Base-by-base conservation (phyloP, 2,888 invertebrate genomes). In the Nebria salina region DNA sequence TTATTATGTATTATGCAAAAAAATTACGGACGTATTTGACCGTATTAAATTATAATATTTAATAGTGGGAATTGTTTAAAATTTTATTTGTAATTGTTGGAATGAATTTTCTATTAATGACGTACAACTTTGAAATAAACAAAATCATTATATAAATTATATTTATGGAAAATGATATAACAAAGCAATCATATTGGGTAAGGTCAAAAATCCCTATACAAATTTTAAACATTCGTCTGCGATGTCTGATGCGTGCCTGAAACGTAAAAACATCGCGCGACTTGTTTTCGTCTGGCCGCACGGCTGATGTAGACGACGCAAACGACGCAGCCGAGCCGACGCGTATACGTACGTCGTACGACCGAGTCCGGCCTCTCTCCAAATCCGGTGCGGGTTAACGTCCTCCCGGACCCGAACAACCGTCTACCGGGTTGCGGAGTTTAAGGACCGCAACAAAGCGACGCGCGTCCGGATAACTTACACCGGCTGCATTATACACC, bases 401-500 rank as follows among this genome's bases (percentile, higher is more conserved):
- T 83, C 84, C 84, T 84, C 79, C 70, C 78, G 80, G 75, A 83
- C 81, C 79, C 74, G 82, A 54, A 54, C 54, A 54, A 54, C 54
- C 54, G 85, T 84, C 85, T 84, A 84, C 84, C 85, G 84, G 84
- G 85, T 84, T 84, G 83, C 84, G 86, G 86, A 84, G 85, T 85
- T 85, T 86, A 86, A 86, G 85, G 85, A 85, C 86, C 85, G 84
- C 83, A 82, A 81, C 84, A 83, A 83, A 83, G 84, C 84, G 84
- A 83, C 84, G 70, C 25, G 70, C 70, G 70, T 70, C 70, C 70
- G n/a, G 70, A 70, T 25, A 70, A 70, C 70, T 70, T 54, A 54
- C 54, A 54, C 54, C 54, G 54, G 11, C 54, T 54, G 54, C 54
- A 54, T 4, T 54, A 54, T 11, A 54, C 43, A 54, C 54, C 54